These are phyloP conservation scores for Sanderia malayensis DNA, from an alignment of 30 jellyfish, hydroid and myxozoan genomes.

Conservation along the genomic window DNA sequence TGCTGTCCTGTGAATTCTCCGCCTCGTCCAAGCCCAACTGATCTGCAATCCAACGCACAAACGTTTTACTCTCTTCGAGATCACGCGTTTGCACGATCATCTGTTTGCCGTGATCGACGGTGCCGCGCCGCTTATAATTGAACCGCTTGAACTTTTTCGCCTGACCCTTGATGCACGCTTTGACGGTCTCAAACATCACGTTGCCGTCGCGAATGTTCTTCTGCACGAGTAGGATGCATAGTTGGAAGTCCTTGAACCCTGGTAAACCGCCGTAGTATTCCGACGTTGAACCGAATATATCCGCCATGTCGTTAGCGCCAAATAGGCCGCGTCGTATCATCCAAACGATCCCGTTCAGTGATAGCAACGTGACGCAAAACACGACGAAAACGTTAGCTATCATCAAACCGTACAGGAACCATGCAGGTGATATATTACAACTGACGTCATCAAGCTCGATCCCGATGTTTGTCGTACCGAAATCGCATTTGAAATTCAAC, in stretches of 20 bases:
- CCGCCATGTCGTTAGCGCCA: conserved; percentile 43
- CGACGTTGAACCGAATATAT: conserved; percentile 57
- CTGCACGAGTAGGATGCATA: conserved; percentile 71
- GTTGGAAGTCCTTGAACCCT: conserved; percentile 67
- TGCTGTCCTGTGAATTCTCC: conserved; percentile 51
- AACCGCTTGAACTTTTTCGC: conserved; percentile 54
- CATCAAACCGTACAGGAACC: conserved; percentile 64
- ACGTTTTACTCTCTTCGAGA: conserved; percentile 60
- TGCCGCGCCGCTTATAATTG: conserved; percentile 69
- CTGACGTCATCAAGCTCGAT: conserved; percentile 43
- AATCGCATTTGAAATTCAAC: conserved; percentile 49
- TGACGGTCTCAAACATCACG: conserved; percentile 82
- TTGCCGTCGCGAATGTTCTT: conserved; percentile 76
- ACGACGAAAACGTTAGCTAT: conserved; percentile 26
- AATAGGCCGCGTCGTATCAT: conserved; percentile 42
- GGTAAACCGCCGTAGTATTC: conserved; percentile 89
- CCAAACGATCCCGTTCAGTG: conserved; percentile 75
- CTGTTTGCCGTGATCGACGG: conserved; percentile 13
- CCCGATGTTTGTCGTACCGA: conserved; percentile 40
- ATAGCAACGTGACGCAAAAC: conserved; percentile 24
- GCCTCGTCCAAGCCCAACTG: conserved; percentile 74
- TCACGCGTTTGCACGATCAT: conserved; percentile 39
- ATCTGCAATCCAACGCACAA: conserved; percentile 71
- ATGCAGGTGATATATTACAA: conserved; percentile 70
- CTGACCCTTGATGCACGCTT: conserved; percentile 75